Evolutionary conservation across 2,888 invertebrate species (phyloP), one percentile per base, ranked within the genome.

Genomic region (Morpho achilles): DNA sequence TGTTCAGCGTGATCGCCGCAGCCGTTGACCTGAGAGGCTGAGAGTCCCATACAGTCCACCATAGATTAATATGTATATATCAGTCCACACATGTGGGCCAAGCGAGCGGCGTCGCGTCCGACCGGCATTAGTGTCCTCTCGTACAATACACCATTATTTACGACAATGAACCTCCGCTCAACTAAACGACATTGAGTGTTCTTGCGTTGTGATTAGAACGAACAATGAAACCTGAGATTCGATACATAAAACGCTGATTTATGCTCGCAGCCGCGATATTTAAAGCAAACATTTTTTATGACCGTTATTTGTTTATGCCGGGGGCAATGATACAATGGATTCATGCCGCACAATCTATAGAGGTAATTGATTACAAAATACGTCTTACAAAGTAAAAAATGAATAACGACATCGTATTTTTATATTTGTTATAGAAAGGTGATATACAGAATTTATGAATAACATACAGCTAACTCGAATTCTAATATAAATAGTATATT

Each of bases 121-220:
- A 16, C 53, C 49, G 68, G 70, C 75, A 79, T 80, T 77, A 82
- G 72, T 70, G 76, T 76, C 75, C 77, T 74, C 77, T 79, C 78
- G 81, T 76, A 86, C 83, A 84, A 84, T 84, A 78, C 79, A 69
- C 80, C 76, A 82, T 86, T 84, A 85, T 79, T 80, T 81, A 83
- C 75, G 84, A 86, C 80, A 77, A 80, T 79, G 73, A 75, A 73
- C 74, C 70, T 75, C 76, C 69, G 78, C 79, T 77, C 74, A 73
- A 71, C 71, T 76, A 73, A 78, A 77, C 79, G 82, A 87, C 85
- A 79, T 82, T 73, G 73, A 82, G 84, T 80, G 78, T 72, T 76
- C 73, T 69, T 65, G 72, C 71, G 70, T 74, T 73, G 75, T 75
- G 77, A 76, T 78, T 75, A 73, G 69, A 73, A 66, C 63, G 74